Evolutionary conservation across 2,113 vertebrate genomes (phyloP).

Genomic region (Salvelinus alpinus): DNA sequence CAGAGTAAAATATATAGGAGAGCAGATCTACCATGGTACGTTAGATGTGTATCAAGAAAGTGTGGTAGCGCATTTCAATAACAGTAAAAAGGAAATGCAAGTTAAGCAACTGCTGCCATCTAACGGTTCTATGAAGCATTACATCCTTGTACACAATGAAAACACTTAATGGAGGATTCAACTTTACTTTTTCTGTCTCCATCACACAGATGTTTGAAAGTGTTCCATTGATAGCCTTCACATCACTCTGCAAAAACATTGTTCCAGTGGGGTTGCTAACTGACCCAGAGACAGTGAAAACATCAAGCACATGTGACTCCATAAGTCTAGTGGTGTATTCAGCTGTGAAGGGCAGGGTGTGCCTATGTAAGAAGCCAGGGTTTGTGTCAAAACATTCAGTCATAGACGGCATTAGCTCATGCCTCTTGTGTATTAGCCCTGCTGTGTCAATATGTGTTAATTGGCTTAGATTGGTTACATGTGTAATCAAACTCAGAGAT

Average conservation of each 20-base stretch:
- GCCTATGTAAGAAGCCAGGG: slow-evolving; percentile 35
- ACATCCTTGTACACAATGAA: slow-evolving; percentile 24
- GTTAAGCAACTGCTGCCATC: slow-evolving; percentile 47
- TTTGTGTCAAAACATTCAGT: slow-evolving; percentile 41
- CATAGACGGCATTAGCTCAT: slow-evolving; percentile 42
- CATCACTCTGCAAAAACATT: background rate
- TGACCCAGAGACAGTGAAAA: slow-evolving; percentile 22
- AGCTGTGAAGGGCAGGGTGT: slow-evolving; percentile 17
- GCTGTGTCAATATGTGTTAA: background rate
- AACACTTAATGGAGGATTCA: background rate
- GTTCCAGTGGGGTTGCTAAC: slow-evolving; percentile 16
- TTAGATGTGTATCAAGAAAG: too few relatives aligned
- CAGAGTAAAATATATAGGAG: too few relatives aligned
- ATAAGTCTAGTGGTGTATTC: background rate
- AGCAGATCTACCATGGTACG: too few relatives aligned
- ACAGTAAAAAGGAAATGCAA: background rate
- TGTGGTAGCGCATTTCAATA: background rate
- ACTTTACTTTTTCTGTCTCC: background rate
- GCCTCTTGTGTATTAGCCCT: background rate
- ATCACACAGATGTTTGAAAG: slow-evolving; percentile 5
- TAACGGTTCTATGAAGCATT: slow-evolving; percentile 49
- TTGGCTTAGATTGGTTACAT: background rate
- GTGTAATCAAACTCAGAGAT: background rate
- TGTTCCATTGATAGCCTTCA: background rate
- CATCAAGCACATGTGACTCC: slow-evolving; percentile 12